A percentile compares a stretch with the other conserved stretches of the same genome.
Conservation (phyloP, 2,797 vertebrate species). For the Vespertilio murinus region DNA sequence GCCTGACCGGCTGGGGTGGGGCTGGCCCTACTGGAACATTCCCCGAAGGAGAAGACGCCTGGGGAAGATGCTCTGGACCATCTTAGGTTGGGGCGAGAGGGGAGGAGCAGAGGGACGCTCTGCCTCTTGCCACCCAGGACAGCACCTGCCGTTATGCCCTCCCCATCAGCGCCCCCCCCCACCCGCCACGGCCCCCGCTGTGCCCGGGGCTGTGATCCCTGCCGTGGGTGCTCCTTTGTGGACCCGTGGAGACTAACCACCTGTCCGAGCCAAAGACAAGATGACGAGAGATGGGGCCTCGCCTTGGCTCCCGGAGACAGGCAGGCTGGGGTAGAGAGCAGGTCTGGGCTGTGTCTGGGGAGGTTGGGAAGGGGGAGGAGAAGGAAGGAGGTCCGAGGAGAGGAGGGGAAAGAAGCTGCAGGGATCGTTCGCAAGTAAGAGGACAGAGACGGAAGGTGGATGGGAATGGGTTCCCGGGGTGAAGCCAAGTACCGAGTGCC, state of each 20-base stretch:
- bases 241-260: not conserved
- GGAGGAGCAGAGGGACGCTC: not conserved
- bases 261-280: constrained; percentile 72
- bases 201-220: not conserved
- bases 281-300: not conserved
- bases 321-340: constrained; percentile 42
- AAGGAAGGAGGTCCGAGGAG: not conserved
- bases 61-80: not conserved
- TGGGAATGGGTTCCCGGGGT: not conserved
- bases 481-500: not conserved
- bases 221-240: not conserved
- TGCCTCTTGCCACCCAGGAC: not conserved
- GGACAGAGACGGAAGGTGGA: not conserved
- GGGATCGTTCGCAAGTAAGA: not conserved
- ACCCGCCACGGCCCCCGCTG: not conserved
- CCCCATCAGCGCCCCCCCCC: not conserved
- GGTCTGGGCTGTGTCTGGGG: constrained; percentile 62
- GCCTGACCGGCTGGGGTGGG: not conserved
- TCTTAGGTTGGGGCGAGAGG: not conserved
- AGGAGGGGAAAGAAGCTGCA: not conserved
- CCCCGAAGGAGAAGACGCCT: not conserved
- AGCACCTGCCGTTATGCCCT: not conserved
- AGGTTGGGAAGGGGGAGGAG: not conserved
- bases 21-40: not conserved
- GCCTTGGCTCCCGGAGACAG: not conserved